Conservation (phyloP, 2,888 invertebrate genomes). For the Hemithea aestivaria region DNA sequence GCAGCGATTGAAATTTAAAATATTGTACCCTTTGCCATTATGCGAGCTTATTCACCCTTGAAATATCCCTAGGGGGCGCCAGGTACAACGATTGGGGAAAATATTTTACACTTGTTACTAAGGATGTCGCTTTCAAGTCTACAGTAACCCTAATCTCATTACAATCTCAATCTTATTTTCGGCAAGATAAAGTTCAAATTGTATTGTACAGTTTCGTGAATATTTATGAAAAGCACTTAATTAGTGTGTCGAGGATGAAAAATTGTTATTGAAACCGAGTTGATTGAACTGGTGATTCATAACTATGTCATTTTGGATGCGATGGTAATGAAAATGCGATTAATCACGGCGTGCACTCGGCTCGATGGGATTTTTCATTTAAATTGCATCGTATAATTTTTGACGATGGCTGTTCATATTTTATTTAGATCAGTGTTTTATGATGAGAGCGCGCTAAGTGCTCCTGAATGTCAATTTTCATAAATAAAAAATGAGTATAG, state of each 20-base stretch:
- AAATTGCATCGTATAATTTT: constrained; percentile 55
- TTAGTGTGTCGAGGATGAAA: constrained; percentile 78
- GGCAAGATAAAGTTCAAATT: constrained; percentile 42
- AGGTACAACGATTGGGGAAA: constrained; percentile 78
- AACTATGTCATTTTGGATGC: constrained; percentile 76
- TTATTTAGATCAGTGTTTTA: constrained; percentile 4
- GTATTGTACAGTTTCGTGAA: constrained; percentile 36
- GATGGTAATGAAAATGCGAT: constrained; percentile 69
- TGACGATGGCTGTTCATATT: constrained; percentile 21
- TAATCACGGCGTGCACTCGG: constrained; percentile 56
- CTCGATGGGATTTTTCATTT: constrained; percentile 45
- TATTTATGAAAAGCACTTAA: constrained; percentile 77
- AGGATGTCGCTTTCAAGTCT: constrained; percentile 72
- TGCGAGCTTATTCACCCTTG: constrained; percentile 80
- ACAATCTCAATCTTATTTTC: constrained; percentile 37
- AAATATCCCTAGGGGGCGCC: constrained; percentile 78
- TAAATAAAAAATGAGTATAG: no score
- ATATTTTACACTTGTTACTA: constrained; percentile 80
- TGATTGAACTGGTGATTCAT: constrained; percentile 76
- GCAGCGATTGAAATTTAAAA: constrained; percentile 80
- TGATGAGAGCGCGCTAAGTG: background rate
- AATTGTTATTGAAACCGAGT: constrained; percentile 77
- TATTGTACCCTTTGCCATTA: constrained; percentile 80
- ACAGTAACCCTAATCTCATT: constrained; percentile 44
- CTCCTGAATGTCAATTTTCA: no score